Percentiles rank a stretch among this genome's conserved stretches.
These are phyloP conservation scores for Pharmacophagus antenor DNA, from an alignment of 2,888 invertebrate species.

Conservation along the genomic window DNA sequence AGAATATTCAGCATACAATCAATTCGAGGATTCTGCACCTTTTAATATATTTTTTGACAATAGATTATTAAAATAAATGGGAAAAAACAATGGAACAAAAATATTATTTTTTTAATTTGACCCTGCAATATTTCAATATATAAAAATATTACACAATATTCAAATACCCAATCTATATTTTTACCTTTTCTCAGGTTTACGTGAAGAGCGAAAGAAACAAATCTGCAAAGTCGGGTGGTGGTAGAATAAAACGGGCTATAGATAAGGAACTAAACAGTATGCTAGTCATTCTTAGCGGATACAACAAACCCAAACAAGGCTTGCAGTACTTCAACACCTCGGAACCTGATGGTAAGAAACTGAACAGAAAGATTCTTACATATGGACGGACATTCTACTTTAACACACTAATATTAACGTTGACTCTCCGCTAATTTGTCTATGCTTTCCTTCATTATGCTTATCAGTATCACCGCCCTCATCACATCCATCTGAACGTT, in stretches of 20 bases:
- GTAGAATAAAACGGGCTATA: constrained; percentile 51
- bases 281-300: constrained; percentile 63
- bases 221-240: constrained; percentile 30
- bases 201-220: constrained; percentile 47
- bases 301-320: constrained; percentile 47
- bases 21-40: too few relatives aligned
- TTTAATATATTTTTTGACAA: too few relatives aligned
- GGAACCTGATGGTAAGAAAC: constrained; percentile 48
- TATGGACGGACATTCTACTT: neutral
- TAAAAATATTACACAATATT: too few relatives aligned
- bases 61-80: too few relatives aligned
- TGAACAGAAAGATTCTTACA: neutral
- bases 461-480: constrained; percentile 29
- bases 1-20: constrained; percentile 43
- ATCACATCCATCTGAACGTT: constrained; percentile 41
- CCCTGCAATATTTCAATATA: too few relatives aligned
- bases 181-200: constrained; percentile 55
- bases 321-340: constrained; percentile 53
- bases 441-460: constrained; percentile 27
- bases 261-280: constrained; percentile 57
- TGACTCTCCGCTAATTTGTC: constrained; percentile 11
- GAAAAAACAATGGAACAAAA: too few relatives aligned
- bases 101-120: too few relatives aligned
- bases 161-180: too few relatives aligned
- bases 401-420: constrained; percentile 14